A percentile compares a stretch with the other conserved stretches of the same genome.
phyloP scores from a whole-genome alignment of 2,888 invertebrate genomes.

The Thera obeliscata region DNA sequence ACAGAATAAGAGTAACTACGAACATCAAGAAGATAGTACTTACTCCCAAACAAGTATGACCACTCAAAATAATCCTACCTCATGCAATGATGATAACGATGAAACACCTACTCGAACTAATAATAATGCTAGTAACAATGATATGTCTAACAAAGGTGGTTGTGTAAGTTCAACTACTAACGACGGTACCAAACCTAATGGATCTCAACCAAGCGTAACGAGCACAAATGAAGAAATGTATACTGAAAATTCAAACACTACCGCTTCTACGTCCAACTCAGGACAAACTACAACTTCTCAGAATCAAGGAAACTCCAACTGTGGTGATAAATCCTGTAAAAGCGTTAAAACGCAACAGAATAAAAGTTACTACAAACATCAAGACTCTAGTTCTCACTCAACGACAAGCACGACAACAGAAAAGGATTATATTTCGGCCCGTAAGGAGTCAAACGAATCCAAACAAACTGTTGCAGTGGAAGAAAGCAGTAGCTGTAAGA shows the following conservation, averaged over 20 bases:
- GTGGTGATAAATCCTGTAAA: background rate
- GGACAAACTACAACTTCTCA: background rate
- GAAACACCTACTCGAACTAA: too few species aligned
- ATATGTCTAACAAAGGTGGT: too few species aligned
- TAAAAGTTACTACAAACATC: background rate
- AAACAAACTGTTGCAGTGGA: background rate
- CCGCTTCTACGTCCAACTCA: background rate
- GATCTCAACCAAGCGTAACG: background rate
- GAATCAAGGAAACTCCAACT: background rate
- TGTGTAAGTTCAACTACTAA: too few species aligned
- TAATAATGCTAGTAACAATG: too few species aligned
- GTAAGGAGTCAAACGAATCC: background rate
- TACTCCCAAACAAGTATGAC: too few species aligned
- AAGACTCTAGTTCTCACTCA: background rate
- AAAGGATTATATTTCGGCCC: background rate
- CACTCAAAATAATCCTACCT: too few species aligned
- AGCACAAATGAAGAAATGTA: background rate
- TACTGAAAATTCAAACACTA: background rate
- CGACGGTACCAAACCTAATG: too few species aligned
- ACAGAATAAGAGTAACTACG: too few species aligned
- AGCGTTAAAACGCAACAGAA: background rate
- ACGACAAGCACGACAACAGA: background rate
- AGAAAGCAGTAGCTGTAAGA: background rate
- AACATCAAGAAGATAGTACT: too few species aligned
- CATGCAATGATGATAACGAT: too few species aligned